Evolutionary conservation across 2,113 vertebrate species (phyloP), one percentile per base, ranked within the genome.

Genomic region (Albula glossodonta): DNA sequence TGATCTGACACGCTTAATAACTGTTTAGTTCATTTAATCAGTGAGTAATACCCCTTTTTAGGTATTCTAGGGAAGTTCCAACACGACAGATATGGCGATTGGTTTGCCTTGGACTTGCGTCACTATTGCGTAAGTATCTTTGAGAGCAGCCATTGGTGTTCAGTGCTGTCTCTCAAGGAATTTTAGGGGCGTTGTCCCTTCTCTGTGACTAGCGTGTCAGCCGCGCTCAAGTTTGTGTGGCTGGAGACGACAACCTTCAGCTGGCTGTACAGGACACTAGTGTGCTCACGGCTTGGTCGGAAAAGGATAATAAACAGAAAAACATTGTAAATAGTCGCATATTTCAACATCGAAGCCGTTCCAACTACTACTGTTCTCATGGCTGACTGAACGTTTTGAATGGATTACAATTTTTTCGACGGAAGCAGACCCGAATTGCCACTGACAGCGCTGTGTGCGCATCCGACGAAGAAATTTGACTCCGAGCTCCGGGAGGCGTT

Each of bases 291-390:
- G 70, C n/a, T 74, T 31, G 3, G n/a, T 74, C 70, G 10, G 70
- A 74, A 31, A 56, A 66, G 60, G 84, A 50, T 48, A 50, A 56
- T 11, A 41, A 80, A 60, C 52, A 41, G 77, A 31, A 87, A 89
- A 86, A 81, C 86, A 60, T 25, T 53, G 78, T 93, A 91, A 92
- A 93, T 94, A 92, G 93, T 90, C 87, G 90, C 90, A 87, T 88
- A 74, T 31, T 25, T 31, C n/a, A 10, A 19, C 22, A 74, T 82
- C 84, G 50, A 22, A 25, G 6, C 48, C 81, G 56, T 78, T 78
- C 31, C 78, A 82, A 48, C 89, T 86, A 31, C 87, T n/a, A 19
- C 22, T 74, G n/a, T 74, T 74, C 1, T 31, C n/a, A 74, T 74
- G 70, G 70, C 22, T 9, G 31, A 10, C n/a, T n/a, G 70, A 74